phyloP scores from a whole-genome alignment of 2,113 vertebrate species.

The Chloropsis cyanopogon region DNA sequence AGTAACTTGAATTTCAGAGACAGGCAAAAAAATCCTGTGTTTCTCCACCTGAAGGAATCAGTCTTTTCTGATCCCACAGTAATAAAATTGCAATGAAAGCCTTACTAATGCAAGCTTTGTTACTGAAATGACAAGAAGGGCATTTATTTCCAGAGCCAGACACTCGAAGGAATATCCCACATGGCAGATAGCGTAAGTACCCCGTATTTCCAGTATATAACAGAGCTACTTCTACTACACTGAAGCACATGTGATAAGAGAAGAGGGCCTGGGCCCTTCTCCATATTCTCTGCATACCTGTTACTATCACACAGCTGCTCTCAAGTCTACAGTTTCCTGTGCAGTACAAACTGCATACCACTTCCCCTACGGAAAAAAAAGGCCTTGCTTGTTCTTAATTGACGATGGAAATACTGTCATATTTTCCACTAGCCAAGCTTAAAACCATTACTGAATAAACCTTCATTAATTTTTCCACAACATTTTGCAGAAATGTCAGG shows the following conservation, averaged over 20 bases:
- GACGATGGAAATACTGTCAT: conserved; percentile 86
- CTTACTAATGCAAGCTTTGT: not conserved
- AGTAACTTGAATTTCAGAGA: conserved; percentile 20
- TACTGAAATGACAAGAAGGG: not conserved
- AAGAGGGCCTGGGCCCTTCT: conserved; percentile 1
- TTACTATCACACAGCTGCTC: conserved; percentile 54
- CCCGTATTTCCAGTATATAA: not conserved
- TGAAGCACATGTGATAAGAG: not conserved
- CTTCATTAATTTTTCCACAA: conserved; percentile 91
- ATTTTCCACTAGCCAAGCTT: conserved; percentile 87
- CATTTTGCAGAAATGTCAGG: conserved; percentile 86
- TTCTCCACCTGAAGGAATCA: not conserved
- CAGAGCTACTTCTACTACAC: not conserved
- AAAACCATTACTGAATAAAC: conserved; percentile 84
- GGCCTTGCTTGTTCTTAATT: conserved; percentile 79
- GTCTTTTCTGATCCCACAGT: not conserved
- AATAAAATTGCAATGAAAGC: not conserved
- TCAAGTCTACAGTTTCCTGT: conserved; percentile 82
- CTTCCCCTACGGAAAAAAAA: conserved; percentile 76
- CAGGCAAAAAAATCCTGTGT: not conserved
- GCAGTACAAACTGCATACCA: conserved; percentile 77
- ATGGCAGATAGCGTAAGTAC: not conserved
- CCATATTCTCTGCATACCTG: conserved; percentile 60
- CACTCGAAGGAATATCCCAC: not conserved
- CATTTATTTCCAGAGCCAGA: not conserved